Percentiles rank a stretch among this genome's conserved stretches.
phyloP scores from a whole-genome alignment of 2,797 vertebrate species.

The Streptopelia turtur region DNA sequence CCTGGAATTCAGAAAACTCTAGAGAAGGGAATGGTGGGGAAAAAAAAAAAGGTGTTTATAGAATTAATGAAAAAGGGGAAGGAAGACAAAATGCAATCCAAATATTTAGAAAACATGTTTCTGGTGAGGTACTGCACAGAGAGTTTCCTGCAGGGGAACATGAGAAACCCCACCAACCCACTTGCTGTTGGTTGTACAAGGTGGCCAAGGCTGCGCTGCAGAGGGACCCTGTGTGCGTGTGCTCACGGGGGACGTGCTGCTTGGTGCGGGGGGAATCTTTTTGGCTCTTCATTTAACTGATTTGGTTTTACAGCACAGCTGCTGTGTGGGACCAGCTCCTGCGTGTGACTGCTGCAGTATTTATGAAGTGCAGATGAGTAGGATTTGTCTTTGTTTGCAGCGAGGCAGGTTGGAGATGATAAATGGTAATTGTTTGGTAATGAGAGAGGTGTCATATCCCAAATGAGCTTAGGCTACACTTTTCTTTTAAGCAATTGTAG shows the following conservation, averaged over 20 bases:
- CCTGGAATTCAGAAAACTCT: not conserved
- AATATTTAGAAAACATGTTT: not conserved
- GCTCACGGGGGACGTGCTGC: constrained; percentile 24
- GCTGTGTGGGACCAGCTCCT: constrained; percentile 62
- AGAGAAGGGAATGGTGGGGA: not conserved
- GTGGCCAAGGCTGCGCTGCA: not conserved
- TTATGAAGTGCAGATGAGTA: constrained; percentile 1
- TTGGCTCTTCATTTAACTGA: constrained; percentile 27
- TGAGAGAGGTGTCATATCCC: not conserved
- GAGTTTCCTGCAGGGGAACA: not conserved
- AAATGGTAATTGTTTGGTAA: constrained; percentile 13
- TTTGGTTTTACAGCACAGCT: constrained; percentile 73
- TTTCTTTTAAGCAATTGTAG: not conserved
- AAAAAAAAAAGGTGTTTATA: not conserved
- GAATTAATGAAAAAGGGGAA: not conserved
- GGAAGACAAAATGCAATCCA: not conserved
- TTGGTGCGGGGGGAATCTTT: constrained; percentile 44
- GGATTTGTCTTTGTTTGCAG: not conserved
- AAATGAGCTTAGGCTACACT: not conserved
- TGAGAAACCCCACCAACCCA: not conserved
- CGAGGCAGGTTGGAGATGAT: constrained; percentile 4
- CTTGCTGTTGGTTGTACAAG: not conserved
- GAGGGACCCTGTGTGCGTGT: not conserved
- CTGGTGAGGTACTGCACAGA: not conserved
- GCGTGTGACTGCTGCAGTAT: constrained; percentile 9